Evolutionary conservation across 2,888 invertebrate species (phyloP).

Genomic region (Drosophila monieri): DNA sequence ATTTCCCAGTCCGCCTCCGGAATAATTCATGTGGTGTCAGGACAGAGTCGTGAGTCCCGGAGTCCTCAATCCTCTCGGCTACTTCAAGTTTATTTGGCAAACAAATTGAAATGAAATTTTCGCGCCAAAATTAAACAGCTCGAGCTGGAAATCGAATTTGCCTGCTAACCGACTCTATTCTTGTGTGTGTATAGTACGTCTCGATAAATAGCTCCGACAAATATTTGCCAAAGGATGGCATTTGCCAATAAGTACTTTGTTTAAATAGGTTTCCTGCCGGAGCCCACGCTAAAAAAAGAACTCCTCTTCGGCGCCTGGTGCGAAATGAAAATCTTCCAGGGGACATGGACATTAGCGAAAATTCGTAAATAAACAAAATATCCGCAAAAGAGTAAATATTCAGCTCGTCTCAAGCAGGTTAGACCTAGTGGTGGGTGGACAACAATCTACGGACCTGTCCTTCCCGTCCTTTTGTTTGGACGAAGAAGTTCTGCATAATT

Average conservation of each 20-base stretch:
- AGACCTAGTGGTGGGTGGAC: slow-evolving; percentile 1
- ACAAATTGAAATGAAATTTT: slow-evolving; percentile 50
- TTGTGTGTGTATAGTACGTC: slow-evolving; percentile 3
- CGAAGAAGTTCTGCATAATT: slow-evolving; percentile 47
- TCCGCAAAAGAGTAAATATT: slow-evolving; percentile 72
- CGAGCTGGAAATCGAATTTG: slow-evolving; percentile 41
- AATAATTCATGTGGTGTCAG: slow-evolving; percentile 63
- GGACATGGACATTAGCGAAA: slow-evolving; percentile 60
- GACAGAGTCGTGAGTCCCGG: slow-evolving; percentile 1
- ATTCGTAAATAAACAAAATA: slow-evolving; percentile 76
- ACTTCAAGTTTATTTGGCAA: slow-evolving; percentile 35
- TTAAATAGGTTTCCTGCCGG: slow-evolving; percentile 68
- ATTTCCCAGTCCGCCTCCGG: slow-evolving; percentile 45
- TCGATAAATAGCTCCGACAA: slow-evolving; percentile 51
- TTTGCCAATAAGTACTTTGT: slow-evolving; percentile 72
- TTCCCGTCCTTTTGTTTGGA: slow-evolving; percentile 7
- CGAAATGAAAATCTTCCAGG: slow-evolving; percentile 37
- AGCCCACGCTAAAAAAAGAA: slow-evolving; percentile 31
- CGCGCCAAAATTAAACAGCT: slow-evolving; percentile 56
- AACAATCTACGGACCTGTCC: not conserved
- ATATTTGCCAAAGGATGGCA: slow-evolving; percentile 75
- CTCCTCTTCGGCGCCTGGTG: slow-evolving; percentile 8
- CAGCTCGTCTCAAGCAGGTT: slow-evolving; percentile 46
- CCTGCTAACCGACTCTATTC: slow-evolving; percentile 37
- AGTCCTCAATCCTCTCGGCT: slow-evolving; percentile 4